Evolutionary conservation across 2,113 vertebrate species (phyloP).

Genomic region (Bucco capensis): DNA sequence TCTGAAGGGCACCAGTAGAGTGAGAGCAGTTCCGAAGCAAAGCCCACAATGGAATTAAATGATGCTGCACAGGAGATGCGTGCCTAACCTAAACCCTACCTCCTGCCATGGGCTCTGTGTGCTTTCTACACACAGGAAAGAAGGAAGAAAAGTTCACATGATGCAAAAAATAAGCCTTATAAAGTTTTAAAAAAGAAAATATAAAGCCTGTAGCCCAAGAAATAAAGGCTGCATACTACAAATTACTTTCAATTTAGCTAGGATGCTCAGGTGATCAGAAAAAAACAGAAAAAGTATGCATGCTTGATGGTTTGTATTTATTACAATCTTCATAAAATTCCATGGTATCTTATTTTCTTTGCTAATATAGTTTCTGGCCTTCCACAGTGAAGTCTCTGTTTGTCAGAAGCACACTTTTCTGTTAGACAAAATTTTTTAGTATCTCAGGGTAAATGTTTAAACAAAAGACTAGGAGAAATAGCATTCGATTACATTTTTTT

Average conservation of each 20-base stretch:
- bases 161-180: constrained; percentile 34
- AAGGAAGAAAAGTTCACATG: constrained; percentile 37
- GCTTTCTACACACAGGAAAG: constrained; percentile 33
- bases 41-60: constrained; percentile 60
- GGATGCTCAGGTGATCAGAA: not conserved
- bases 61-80: constrained; percentile 62
- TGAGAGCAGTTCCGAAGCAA: constrained; percentile 65
- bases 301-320: not conserved
- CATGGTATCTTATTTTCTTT: constrained; percentile 44
- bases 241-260: constrained; percentile 41
- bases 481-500: not conserved
- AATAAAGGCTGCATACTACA: constrained; percentile 9
- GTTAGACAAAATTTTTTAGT: constrained; percentile 28
- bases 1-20: constrained; percentile 64
- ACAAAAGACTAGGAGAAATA: constrained; percentile 19
- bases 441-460: constrained; percentile 47
- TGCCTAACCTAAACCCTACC: not conserved
- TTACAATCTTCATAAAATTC: constrained; percentile 12
- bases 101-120: constrained; percentile 36
- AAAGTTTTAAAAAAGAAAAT: constrained; percentile 30
- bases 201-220: not conserved
- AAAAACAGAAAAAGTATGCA: not conserved
- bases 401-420: constrained; percentile 51
- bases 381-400: constrained; percentile 35
- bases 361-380: constrained; percentile 9